phyloP scores from a whole-genome alignment of 2,888 invertebrate genomes.

The Nomada goodeniana region DNA sequence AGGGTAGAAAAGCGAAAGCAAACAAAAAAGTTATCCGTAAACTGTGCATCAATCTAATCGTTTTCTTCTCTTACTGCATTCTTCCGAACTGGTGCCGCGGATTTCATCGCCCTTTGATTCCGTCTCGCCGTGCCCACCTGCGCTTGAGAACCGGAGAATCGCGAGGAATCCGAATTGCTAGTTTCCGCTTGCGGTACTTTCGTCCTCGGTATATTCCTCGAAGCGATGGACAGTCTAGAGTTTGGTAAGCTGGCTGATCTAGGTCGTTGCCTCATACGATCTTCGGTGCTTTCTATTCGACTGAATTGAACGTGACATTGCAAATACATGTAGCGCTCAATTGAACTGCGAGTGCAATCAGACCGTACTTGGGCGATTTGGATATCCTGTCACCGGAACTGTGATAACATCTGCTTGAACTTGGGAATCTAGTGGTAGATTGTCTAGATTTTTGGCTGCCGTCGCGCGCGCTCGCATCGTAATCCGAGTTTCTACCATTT shows the following conservation, averaged over 20 bases:
- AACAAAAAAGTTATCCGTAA: no score
- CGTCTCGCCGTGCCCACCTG: background rate
- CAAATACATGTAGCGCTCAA: background rate
- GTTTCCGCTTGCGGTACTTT: slow-evolving; percentile 53
- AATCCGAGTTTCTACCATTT: slow-evolving; percentile 65
- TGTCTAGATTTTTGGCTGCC: slow-evolving; percentile 43
- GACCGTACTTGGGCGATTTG: slow-evolving; percentile 69
- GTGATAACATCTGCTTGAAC: slow-evolving; percentile 63
- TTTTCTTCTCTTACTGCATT: slow-evolving; percentile 59
- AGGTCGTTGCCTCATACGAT: slow-evolving; percentile 64
- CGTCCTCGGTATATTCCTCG: slow-evolving; percentile 56
- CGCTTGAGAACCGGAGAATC: slow-evolving; percentile 3
- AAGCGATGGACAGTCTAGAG: slow-evolving; percentile 29
- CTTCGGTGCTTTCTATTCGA: slow-evolving; percentile 28
- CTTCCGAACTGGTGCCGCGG: slow-evolving; percentile 63
- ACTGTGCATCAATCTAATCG: background rate
- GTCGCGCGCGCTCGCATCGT: slow-evolving; percentile 53
- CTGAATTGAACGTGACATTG: background rate
- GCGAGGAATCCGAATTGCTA: slow-evolving; percentile 36
- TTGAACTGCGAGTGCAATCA: no score
- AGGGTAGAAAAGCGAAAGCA: no score
- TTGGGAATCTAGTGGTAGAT: slow-evolving; percentile 50
- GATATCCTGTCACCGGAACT: slow-evolving; percentile 70
- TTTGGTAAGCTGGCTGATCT: slow-evolving; percentile 75
- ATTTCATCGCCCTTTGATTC: slow-evolving; percentile 60